phyloP scores from a whole-genome alignment of 2,113 vertebrate genomes.

The Taurulus bubalis region DNA sequence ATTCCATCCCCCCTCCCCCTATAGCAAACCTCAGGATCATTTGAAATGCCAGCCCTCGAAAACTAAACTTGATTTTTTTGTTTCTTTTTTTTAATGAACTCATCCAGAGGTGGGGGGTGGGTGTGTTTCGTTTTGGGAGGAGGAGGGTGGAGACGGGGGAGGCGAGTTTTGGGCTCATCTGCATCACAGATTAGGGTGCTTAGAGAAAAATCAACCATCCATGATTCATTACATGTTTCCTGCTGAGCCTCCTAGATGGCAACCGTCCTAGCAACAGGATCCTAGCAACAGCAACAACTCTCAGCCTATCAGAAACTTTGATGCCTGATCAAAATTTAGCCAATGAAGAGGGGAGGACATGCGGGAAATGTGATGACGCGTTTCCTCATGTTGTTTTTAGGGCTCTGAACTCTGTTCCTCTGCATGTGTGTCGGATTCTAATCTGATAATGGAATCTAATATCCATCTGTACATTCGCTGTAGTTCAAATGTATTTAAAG shows the following conservation, averaged over 20 bases:
- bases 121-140: conserved; percentile 50
- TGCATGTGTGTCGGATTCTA: background rate
- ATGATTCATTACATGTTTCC: conserved; percentile 95
- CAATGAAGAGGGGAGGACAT: conserved; percentile 75
- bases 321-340: conserved; percentile 76
- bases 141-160: conserved; percentile 73
- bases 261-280: conserved; percentile 91
- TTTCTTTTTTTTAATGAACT: conserved; percentile 77
- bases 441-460: too few species aligned
- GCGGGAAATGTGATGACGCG: conserved; percentile 52
- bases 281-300: conserved; percentile 90
- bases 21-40: conserved; percentile 68
- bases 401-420: conserved; percentile 24
- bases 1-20: conserved; percentile 67
- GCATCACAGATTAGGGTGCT: conserved; percentile 92
- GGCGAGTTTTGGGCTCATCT: conserved; percentile 85
- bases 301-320: conserved; percentile 83
- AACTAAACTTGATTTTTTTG: conserved; percentile 82
- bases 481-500: background rate
- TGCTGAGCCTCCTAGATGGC: conserved; percentile 85
- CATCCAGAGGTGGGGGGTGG: conserved; percentile 72
- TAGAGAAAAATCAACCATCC: conserved; percentile 89
- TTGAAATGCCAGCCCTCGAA: conserved; percentile 81
- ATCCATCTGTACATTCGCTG: background rate
- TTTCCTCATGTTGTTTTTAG: conserved; percentile 47